Evolutionary conservation across 2,113 vertebrate genomes (phyloP), one percentile per base, ranked within the genome.

Genomic region (Brienomyrus brachyistius): DNA sequence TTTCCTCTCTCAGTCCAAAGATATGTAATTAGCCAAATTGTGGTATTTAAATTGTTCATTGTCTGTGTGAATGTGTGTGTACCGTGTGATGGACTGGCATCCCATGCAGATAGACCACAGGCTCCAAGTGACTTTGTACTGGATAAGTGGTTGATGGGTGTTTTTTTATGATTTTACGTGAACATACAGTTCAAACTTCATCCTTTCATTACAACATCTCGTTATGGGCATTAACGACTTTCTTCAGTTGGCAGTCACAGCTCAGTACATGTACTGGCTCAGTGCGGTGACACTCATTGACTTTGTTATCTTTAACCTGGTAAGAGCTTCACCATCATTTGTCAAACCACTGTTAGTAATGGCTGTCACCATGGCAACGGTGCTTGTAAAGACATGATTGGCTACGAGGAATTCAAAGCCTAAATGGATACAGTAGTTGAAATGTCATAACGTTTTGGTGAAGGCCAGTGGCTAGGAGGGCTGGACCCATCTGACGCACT

Each of bases 361-460:
- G 90, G 91, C 93, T 92, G 95, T 96, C 96, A 94, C 96, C 95
- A 96, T 96, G 95, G 95, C 91, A 93, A 96, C 93, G 90, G 92
- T 90, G 93, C 94, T 93, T 92, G 92, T 92, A 88, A 90, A 92
- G 92, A 91, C 92, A 86, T 5, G n/a, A 31, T 35, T 92, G 92
- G 94, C 93, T 92, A 92, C 90, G 92, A 93, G 91, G 92, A 94
- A 93, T 92, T 93, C 93, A 91, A 93, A 92, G 93, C 93, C 91
- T 89, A 92, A 90, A 92, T 92, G 89, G 62, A 89, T 35, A 87
- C 5, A 87, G 50, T 48, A 86, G 48, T n/a, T 54, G n/a, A 87
- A 54, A 56, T 52, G 51, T 52, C 50, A 87, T 52, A 27, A 40
- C 15, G 35, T 19, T n/a, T 21, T 54, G 27, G 17, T 40, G 74